phyloP scores from a whole-genome alignment of 92 coral and sea anemone species.

The Palythoa caribaeorum region DNA sequence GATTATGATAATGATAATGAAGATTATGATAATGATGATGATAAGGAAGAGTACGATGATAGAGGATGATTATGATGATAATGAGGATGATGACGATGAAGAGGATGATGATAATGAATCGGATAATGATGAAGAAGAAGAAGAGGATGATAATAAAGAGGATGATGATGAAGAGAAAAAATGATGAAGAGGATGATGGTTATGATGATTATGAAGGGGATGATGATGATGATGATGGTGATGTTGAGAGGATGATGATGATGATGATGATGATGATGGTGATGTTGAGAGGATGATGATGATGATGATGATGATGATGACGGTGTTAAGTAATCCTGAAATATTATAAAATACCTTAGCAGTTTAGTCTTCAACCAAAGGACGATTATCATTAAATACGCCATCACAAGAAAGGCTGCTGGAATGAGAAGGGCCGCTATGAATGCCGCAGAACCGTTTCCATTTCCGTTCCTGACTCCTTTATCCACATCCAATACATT shows the following conservation, averaged over 20 bases:
- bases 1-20: too few relatives aligned
- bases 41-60: too few relatives aligned
- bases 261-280: too few relatives aligned
- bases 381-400: neutral
- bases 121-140: neutral
- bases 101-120: too few relatives aligned
- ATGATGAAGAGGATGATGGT: too few relatives aligned
- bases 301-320: neutral
- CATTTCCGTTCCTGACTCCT: neutral
- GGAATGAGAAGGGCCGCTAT: neutral
- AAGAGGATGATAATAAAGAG: too few relatives aligned
- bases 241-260: neutral
- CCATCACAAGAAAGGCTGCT: neutral
- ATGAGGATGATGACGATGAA: neutral
- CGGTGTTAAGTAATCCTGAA: neutral
- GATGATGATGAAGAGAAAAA: too few relatives aligned
- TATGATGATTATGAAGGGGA: too few relatives aligned
- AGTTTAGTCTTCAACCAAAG: neutral
- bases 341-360: neutral
- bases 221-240: neutral
- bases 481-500: neutral
- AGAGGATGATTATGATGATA: too few relatives aligned
- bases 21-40: too few relatives aligned
- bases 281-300: too few relatives aligned
- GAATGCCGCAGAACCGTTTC: neutral